Conservation (phyloP, 2,797 vertebrate species). For the Pampus argenteus region DNA sequence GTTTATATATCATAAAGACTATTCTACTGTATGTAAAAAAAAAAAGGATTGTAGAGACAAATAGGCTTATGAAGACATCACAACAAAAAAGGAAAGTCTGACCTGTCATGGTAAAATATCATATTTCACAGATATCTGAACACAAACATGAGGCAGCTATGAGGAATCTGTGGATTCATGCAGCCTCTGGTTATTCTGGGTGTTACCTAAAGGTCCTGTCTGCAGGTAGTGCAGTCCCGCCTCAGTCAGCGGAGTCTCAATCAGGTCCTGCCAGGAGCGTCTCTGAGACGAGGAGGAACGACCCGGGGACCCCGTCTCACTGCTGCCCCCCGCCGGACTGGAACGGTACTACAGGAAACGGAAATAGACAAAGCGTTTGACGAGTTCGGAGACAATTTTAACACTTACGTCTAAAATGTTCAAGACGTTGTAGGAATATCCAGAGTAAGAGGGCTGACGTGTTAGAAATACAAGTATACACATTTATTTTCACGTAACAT, state of each 20-base stretch:
- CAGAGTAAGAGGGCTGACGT: too few relatives aligned
- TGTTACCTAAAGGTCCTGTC: slow-evolving; percentile 90
- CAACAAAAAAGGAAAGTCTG: too few relatives aligned
- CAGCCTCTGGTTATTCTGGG: not conserved
- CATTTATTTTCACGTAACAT: too few relatives aligned
- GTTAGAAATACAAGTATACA: too few relatives aligned
- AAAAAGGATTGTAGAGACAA: too few relatives aligned
- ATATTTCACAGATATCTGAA: not conserved
- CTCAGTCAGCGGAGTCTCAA: slow-evolving; percentile 96
- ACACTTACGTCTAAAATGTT: not conserved
- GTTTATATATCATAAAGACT: not conserved
- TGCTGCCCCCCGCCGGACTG: slow-evolving; percentile 90
- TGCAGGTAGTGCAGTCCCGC: slow-evolving; percentile 97
- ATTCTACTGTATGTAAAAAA: not conserved
- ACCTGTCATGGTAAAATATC: slow-evolving; percentile 7
- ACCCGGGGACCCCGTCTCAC: slow-evolving; percentile 90
- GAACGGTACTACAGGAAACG: slow-evolving; percentile 86
- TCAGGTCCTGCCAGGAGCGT: slow-evolving; percentile 99
- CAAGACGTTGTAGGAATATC: too few relatives aligned
- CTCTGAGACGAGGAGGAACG: slow-evolving; percentile 96
- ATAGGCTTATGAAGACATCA: too few relatives aligned
- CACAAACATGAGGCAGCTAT: not conserved
- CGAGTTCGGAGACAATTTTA: too few relatives aligned
- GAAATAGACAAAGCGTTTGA: not conserved
- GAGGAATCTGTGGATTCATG: not conserved